phyloP scores from a whole-genome alignment of 2,113 vertebrate species.

The Sapayoa aenigma region DNA sequence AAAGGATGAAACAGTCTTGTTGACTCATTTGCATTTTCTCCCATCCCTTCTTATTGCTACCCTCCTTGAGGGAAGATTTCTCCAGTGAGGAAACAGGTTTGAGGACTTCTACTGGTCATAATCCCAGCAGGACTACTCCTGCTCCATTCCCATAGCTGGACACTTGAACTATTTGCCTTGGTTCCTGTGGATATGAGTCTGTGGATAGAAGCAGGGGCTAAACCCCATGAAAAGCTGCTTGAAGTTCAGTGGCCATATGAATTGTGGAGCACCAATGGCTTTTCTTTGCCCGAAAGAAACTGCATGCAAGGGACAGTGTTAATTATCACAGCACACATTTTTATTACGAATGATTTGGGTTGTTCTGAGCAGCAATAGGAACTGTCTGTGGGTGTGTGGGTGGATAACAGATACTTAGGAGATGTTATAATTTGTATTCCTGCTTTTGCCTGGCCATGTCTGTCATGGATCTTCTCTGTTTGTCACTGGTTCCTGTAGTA shows the following conservation, averaged over 20 bases:
- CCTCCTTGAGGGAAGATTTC: neutral
- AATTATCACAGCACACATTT: neutral
- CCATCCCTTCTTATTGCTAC: neutral
- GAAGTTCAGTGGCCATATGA: neutral
- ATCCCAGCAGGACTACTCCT: neutral
- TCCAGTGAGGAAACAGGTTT: neutral
- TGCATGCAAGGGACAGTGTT: neutral
- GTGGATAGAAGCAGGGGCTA: neutral
- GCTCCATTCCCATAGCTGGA: neutral
- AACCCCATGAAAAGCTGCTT: neutral
- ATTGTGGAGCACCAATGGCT: neutral
- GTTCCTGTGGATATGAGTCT: neutral
- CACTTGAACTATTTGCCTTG: neutral
- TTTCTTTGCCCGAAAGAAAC: neutral
- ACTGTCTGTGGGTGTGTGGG: conserved; percentile 19
- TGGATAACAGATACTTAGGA: conserved; percentile 12
- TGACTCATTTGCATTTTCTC: neutral
- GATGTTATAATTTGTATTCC: conserved; percentile 31
- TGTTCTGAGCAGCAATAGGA: conserved; percentile 18
- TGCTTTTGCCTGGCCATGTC: neutral
- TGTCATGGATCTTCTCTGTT: neutral
- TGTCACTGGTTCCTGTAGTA: neutral
- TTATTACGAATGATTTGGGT: conserved; percentile 4
- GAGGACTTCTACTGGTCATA: neutral
- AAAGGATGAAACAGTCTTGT: neutral